Conservation (phyloP, 2,797 vertebrate species). For the Phataginus tricuspis region DNA sequence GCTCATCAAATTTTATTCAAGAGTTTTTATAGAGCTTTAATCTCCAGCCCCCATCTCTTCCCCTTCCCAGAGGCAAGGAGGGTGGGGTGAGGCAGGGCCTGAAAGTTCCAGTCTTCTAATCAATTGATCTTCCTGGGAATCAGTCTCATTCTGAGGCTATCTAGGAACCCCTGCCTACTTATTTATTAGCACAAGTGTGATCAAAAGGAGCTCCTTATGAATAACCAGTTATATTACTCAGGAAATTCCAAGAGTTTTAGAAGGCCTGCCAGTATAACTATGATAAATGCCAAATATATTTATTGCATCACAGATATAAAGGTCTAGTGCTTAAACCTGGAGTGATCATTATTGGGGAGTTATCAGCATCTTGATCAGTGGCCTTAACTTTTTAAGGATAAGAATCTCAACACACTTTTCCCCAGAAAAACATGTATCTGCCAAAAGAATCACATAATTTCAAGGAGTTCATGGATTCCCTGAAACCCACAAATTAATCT, state of each 20-base stretch:
- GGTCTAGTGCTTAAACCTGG: background rate
- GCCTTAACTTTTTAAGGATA: background rate
- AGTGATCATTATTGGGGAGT: background rate
- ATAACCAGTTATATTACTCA: background rate
- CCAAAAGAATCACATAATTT: slow-evolving; percentile 16
- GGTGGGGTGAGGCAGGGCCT: background rate
- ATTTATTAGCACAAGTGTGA: background rate
- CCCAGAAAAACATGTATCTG: background rate
- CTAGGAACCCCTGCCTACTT: background rate
- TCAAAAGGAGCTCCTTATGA: background rate
- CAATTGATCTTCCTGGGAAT: background rate
- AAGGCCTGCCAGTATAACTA: background rate
- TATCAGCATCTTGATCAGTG: background rate
- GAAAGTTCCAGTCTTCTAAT: background rate
- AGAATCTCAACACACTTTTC: background rate
- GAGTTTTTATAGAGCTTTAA: background rate
- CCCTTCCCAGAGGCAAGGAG: background rate
- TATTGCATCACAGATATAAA: background rate
- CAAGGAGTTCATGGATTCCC: background rate
- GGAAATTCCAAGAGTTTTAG: background rate
- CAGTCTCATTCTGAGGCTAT: background rate
- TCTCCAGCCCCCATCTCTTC: background rate
- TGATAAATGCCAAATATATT: background rate
- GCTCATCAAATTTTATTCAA: background rate
- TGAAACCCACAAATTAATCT: background rate